Evolutionary conservation across 2,888 invertebrate genomes (phyloP).

Genomic region (Idaea dimidiata): DNA sequence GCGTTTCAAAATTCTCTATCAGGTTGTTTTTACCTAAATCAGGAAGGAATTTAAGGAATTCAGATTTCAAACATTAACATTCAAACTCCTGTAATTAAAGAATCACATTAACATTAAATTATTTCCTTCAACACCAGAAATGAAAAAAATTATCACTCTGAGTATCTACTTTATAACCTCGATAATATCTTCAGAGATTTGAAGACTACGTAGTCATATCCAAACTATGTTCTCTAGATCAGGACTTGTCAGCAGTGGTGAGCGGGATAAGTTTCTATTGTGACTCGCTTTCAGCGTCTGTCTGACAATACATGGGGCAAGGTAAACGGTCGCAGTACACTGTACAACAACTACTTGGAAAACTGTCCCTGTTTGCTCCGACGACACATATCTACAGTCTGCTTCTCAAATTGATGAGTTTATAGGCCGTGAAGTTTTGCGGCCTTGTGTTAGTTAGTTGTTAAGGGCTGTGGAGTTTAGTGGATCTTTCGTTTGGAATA

Average conservation of each 20-base stretch:
- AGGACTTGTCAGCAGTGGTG: conserved; percentile 18
- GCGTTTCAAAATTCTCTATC: no score
- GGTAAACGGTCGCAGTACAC: conserved; percentile 29
- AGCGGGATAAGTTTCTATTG: conserved; percentile 43
- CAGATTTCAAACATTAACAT: no score
- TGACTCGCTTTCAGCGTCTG: conserved; percentile 32
- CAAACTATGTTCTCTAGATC: conserved; percentile 7
- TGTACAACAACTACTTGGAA: neutral
- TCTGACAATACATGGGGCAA: conserved; percentile 28
- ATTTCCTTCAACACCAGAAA: no score
- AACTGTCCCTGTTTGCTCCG: neutral
- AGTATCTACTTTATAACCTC: no score
- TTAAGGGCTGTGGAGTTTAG: neutral
- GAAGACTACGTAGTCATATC: conserved; percentile 7
- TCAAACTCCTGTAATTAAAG: no score
- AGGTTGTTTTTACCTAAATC: no score
- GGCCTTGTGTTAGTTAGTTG: neutral
- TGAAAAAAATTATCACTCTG: no score
- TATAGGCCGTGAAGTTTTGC: neutral
- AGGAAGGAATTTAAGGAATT: no score
- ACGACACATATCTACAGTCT: neutral
- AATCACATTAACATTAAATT: no score
- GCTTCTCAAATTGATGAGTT: neutral
- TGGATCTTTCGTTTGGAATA: neutral
- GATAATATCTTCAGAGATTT: neutral